phyloP scores from a whole-genome alignment of 2,888 invertebrate genomes.

The Incurvaria masculella region DNA sequence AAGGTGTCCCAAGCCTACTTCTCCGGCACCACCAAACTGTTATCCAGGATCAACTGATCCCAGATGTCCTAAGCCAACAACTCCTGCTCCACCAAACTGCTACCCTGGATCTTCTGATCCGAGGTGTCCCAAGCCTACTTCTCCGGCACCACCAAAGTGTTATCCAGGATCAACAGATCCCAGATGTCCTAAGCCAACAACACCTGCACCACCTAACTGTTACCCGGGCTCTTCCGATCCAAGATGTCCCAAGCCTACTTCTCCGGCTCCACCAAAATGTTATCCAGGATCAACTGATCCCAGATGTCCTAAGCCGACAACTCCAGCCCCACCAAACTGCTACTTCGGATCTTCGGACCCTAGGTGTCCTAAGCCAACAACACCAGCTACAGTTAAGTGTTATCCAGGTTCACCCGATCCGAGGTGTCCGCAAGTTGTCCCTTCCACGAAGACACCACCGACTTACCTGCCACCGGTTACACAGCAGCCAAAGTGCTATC shows the following conservation, averaged over 20 bases:
- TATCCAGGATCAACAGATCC: slow-evolving; percentile 16
- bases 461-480: slow-evolving; percentile 21
- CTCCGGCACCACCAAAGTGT: slow-evolving; percentile 22
- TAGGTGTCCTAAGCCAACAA: slow-evolving; percentile 22
- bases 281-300: slow-evolving; percentile 35
- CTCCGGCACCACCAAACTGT: slow-evolving; percentile 19
- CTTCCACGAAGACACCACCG: slow-evolving; percentile 14
- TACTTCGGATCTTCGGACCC: slow-evolving; percentile 18
- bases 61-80: slow-evolving; percentile 24
- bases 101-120: slow-evolving; percentile 26
- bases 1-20: slow-evolving; percentile 23
- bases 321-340: slow-evolving; percentile 18
- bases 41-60: slow-evolving; percentile 25
- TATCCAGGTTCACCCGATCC: slow-evolving; percentile 28
- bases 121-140: slow-evolving; percentile 25
- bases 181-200: slow-evolving; percentile 24
- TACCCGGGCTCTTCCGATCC: slow-evolving; percentile 20
- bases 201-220: slow-evolving; percentile 19
- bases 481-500: slow-evolving; percentile 12
- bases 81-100: slow-evolving; percentile 20
- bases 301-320: slow-evolving; percentile 27
- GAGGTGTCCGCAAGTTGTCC: slow-evolving; percentile 19
- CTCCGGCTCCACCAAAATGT: slow-evolving; percentile 22
- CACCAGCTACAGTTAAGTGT: slow-evolving; percentile 20
- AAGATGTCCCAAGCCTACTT: slow-evolving; percentile 18